These are phyloP conservation scores for Clivina fossor DNA, from an alignment of 2,888 invertebrate species.

Conservation along the genomic window DNA sequence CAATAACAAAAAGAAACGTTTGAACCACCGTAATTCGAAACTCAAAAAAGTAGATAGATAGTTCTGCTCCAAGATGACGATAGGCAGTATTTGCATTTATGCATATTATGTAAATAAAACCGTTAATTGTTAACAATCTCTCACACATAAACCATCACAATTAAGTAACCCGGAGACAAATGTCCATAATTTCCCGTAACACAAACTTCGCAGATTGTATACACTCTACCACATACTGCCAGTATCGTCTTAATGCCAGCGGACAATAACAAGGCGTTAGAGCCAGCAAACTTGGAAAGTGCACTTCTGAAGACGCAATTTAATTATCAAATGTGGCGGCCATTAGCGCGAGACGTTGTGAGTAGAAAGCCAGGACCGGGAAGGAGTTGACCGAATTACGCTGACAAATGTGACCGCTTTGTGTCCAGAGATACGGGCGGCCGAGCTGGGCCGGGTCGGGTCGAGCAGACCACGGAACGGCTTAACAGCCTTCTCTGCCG, in stretches of 20 bases:
- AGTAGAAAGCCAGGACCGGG: conserved; percentile 35
- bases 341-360: conserved; percentile 47
- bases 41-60: too few species aligned
- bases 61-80: too few species aligned
- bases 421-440: conserved; percentile 13
- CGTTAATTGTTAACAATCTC: too few species aligned
- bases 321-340: conserved; percentile 51
- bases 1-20: too few species aligned
- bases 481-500: too few species aligned
- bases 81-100: not conserved
- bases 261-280: conserved; percentile 28
- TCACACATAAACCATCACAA: too few species aligned
- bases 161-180: too few species aligned
- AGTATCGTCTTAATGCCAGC: conserved; percentile 37
- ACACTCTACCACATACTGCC: conserved; percentile 21
- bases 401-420: conserved; percentile 26
- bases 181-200: too few species aligned
- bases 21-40: too few species aligned
- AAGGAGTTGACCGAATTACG: conserved; percentile 28
- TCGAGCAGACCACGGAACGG: too few species aligned
- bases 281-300: conserved; percentile 28
- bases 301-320: conserved; percentile 45
- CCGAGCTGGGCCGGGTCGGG: conserved; percentile 7
- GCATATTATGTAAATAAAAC: not conserved
- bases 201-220: too few species aligned